Evolutionary conservation across 2,113 vertebrate genomes (phyloP).

Genomic region (Archilochus colubris): DNA sequence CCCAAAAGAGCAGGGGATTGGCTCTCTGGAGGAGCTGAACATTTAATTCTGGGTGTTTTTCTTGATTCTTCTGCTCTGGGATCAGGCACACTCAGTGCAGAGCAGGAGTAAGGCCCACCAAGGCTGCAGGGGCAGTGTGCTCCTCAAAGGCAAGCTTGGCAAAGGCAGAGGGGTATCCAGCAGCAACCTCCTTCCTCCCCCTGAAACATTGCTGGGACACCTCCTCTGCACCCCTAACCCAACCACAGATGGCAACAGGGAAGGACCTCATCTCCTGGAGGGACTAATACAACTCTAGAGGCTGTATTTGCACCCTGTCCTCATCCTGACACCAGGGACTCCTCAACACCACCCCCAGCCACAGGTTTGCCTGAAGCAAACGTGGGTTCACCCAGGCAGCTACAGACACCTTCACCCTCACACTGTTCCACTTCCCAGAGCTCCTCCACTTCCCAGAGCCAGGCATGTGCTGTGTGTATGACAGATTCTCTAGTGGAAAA

Average conservation of each 20-base stretch:
- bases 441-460: not conserved
- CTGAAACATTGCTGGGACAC: not conserved
- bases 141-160: not conserved
- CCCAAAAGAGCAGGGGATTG: not conserved
- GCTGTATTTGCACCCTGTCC: not conserved
- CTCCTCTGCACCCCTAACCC: not conserved
- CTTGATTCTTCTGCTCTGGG: not conserved
- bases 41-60: not conserved
- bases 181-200: not conserved
- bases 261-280: not conserved
- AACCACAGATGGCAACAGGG: not conserved
- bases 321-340: not conserved
- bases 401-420: not conserved
- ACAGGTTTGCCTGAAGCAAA: not conserved
- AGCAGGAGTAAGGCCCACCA: rapidly evolving
- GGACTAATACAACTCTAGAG: not conserved
- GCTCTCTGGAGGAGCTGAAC: not conserved
- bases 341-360: not conserved
- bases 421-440: not conserved
- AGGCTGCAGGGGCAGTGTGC: not conserved
- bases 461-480: not conserved
- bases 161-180: not conserved
- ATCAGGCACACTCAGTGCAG: rapidly evolving
- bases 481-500: constrained; percentile 41
- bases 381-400: not conserved